Percentiles rank a stretch among this genome's conserved stretches.
phyloP scores from a whole-genome alignment of 2,888 invertebrate species.

The Clunio marinus region DNA sequence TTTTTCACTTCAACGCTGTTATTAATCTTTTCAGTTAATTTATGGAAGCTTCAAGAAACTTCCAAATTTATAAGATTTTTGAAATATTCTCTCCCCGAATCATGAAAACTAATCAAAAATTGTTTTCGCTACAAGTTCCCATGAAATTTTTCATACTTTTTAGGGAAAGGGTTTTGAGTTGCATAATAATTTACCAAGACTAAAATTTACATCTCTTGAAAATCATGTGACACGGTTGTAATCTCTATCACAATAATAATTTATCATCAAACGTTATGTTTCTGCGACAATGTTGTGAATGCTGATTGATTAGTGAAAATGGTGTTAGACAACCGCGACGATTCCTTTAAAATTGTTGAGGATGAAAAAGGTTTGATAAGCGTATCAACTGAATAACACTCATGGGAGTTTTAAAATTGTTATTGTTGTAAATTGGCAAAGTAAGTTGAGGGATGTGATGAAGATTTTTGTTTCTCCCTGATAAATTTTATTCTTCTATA shows the following conservation, averaged over 20 bases:
- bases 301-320: constrained; percentile 31
- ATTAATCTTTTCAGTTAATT: not conserved
- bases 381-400: constrained; percentile 7
- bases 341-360: constrained; percentile 34
- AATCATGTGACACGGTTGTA: constrained; percentile 21
- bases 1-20: constrained; percentile 12
- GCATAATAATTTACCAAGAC: not conserved
- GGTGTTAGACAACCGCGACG: constrained; percentile 33
- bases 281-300: not conserved
- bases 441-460: not conserved
- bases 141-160: not conserved
- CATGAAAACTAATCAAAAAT: no score
- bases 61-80: not conserved
- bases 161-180: not conserved
- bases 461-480: no score
- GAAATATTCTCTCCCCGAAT: not conserved
- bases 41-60: not conserved
- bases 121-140: constrained; percentile 16
- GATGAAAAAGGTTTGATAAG: constrained; percentile 24
- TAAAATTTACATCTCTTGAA: constrained; percentile 12
- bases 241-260: constrained; percentile 33
- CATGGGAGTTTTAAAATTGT: constrained; percentile 9
- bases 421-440: no score
- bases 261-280: constrained; percentile 27
- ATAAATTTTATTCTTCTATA: no score